Evolutionary conservation across 1,140 invertebrate species (phyloP).

Genomic region (Temnothorax curvispinosus): DNA sequence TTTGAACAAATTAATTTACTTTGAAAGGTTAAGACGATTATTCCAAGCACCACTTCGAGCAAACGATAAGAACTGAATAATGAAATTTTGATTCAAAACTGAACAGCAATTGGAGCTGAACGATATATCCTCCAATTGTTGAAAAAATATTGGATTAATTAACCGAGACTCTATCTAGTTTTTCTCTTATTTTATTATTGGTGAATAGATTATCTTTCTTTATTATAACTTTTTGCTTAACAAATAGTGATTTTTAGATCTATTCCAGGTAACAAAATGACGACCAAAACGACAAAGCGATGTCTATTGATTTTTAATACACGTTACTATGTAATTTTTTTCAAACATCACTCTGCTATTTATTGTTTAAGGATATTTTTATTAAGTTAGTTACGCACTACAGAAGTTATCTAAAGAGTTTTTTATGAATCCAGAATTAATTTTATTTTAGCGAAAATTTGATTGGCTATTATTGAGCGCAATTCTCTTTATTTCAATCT

Average conservation of each 20-base stretch:
- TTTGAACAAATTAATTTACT: constrained; percentile 22
- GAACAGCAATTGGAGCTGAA: not conserved
- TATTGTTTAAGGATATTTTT: not conserved
- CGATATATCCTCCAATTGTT: not conserved
- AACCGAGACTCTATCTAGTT: not conserved
- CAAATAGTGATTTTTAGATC: not conserved
- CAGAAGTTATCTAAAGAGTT: not conserved
- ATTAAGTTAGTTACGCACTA: not conserved
- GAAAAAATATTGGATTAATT: constrained; percentile 1
- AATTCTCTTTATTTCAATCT: not conserved
- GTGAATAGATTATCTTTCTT: not conserved
- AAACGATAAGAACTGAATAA: constrained; percentile 22
- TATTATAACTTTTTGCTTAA: not conserved
- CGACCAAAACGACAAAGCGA: too few relatives aligned
- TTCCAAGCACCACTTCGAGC: not conserved
- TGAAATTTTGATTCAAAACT: constrained; percentile 45
- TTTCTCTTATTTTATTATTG: not conserved
- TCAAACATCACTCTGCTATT: too few relatives aligned
- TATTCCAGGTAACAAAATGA: too few relatives aligned
- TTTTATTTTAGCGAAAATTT: not conserved
- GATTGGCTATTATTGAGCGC: not conserved
- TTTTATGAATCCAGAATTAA: not conserved
- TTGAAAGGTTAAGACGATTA: constrained; percentile 29
- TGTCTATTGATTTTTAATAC: too few relatives aligned
- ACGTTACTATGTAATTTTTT: too few relatives aligned